Percentiles rank a stretch among this genome's conserved stretches.
Conservation (phyloP, 2,113 vertebrate species). For the Ceratotherium simum region DNA sequence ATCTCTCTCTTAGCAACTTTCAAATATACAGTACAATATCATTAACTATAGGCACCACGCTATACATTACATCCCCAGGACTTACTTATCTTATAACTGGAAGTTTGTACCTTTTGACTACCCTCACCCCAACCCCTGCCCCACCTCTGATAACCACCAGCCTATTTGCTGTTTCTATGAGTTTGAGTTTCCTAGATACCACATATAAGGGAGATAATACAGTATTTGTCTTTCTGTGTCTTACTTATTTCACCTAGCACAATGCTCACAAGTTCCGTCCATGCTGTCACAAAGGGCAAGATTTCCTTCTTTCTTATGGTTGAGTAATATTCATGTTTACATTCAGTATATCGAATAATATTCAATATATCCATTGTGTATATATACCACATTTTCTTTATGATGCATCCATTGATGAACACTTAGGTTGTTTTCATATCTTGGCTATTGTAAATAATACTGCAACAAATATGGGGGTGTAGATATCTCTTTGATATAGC, state of each 20-base stretch:
- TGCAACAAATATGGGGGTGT: background rate
- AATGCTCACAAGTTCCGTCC: no score
- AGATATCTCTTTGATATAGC: background rate
- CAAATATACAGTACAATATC: no score
- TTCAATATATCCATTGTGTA: background rate
- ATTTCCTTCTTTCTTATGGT: background rate
- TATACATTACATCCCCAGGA: background rate
- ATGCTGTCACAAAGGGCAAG: no score
- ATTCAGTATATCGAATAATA: background rate
- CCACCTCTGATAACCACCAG: no score
- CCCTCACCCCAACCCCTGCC: background rate
- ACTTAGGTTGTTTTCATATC: background rate
- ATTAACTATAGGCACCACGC: no score
- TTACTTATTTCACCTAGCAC: no score
- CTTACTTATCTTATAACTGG: background rate
- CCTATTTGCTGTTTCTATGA: no score
- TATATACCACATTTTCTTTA: background rate
- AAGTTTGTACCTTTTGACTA: background rate
- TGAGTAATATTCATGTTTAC: background rate
- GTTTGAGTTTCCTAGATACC: no score
- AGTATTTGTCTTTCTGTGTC: no score
- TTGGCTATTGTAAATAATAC: background rate
- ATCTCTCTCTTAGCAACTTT: no score
- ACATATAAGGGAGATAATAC: no score
- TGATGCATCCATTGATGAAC: background rate